Base-by-base conservation (phyloP, 2,113 vertebrate genomes). In the Cyphomyrus discorhynchus region DNA sequence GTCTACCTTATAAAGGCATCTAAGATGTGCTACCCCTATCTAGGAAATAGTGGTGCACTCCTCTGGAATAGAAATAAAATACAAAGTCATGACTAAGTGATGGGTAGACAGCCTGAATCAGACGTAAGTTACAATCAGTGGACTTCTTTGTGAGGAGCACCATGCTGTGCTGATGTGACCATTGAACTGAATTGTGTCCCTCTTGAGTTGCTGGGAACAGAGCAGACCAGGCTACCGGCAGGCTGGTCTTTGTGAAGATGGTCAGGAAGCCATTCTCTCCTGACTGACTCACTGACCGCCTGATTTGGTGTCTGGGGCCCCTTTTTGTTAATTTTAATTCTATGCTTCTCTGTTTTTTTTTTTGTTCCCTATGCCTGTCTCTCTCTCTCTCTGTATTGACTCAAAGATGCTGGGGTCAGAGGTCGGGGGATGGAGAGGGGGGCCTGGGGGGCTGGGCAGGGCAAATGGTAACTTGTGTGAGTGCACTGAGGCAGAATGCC, bases 401-500 rank as follows among this genome's bases (percentile, higher is more conserved):
- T 96, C 95, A 93, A 95, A 96, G 97, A 94, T 95, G 95, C 91
- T 90, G 92, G 94, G 96, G 97, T 97, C 96, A 96, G 92, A 96
- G 97, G 97, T 96, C 94, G 93, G 91, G 90, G 91, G 62, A 92
- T 74, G 39, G 91, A 90, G 89, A 15, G 92, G 93, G 92, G 93
- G 91, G 39, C 39, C 39, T 42, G 39, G 39, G 39, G 39, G 39
- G 93, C 94, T 93, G n/a, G 96, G 96, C 49, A 53, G 46, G 84
- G 84, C 93, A 95, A 96, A 95, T 92, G 90, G 94, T 97, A 97
- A 98, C 97, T 97, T 96, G 96, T 94, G 94, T 95, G 93, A 95
- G 96, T 97, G 96, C 89, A 94, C 83, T 93, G 92, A 93, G 95
- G 96, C 96, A 97, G 96, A 97, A 97, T 97, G 95, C 95, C 95